Base-by-base conservation (phyloP, 2,113 vertebrate genomes). In the Octodon degus region DNA sequence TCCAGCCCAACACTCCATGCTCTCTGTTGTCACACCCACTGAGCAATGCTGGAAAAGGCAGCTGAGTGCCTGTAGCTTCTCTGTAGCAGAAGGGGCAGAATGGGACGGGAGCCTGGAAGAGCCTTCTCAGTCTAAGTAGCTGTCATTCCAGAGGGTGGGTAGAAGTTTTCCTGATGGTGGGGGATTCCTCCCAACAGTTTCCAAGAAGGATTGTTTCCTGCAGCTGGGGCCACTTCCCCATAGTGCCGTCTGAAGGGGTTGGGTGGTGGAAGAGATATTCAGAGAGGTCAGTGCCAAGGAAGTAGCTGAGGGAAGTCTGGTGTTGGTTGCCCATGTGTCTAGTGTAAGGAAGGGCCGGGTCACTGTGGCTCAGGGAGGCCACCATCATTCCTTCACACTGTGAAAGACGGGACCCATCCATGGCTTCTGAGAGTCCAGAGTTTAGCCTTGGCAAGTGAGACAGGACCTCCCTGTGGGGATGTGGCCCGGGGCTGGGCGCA, bases 131-230 rank as follows among this genome's bases (percentile, higher is more conserved):
- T 91, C 5, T 27, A 74, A 67, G 17, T 20, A 40, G 72, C 37
- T 89, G 0, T 94, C 65, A 60, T 83, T 96, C 53, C 68, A 58
- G 3, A 7, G 53, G 77, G 19, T 68, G 30, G 58, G 24, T 86
- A 53, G 76, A 81, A 43, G 63, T 19, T 47, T 89, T 89, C 34
- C 62, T 91, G 20, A 40, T 83, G 50, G 1, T 53, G 86, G 14
- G 47, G 30, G n/a, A 67, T 68, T 96, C 53, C 65, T 92, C 81
- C 34, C 22, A 7, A 76, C 58, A 70, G 2, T 90, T 95, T 93
- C 53, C 67, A 72, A 93, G 43, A 89, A 34, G 63, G 55, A 81
- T 87, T 81, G 65, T 94, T 95, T 93, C 58, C 70, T 85, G 43
- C 20, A 90, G 50, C 27, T 55, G 5, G 40, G 32, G 25, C 50